Conservation (phyloP, 2,888 invertebrate genomes). For the Ochropleura plecta region DNA sequence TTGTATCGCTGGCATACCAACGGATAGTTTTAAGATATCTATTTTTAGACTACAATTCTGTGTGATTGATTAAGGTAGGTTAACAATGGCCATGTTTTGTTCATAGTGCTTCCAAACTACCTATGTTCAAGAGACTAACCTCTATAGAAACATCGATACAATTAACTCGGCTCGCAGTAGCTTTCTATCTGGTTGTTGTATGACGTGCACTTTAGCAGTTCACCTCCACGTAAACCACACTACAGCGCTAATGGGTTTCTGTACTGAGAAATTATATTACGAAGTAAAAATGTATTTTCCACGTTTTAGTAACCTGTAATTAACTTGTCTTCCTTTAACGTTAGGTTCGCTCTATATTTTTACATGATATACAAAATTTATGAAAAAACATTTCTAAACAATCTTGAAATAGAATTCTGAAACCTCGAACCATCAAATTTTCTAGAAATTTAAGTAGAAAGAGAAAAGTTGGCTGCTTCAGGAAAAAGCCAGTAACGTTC, state of each 20-base stretch:
- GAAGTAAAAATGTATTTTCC: slow-evolving; percentile 13
- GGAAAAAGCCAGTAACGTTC: not conserved
- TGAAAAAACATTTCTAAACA: too few species aligned
- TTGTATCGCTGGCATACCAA: slow-evolving; percentile 9
- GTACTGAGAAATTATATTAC: slow-evolving; percentile 22
- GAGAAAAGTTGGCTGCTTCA: too few species aligned
- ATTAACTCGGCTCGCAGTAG: not conserved
- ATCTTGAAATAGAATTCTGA: not conserved
- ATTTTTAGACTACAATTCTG: not conserved
- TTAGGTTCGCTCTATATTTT: not conserved
- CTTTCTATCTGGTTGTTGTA: not conserved
- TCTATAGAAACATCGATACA: slow-evolving; percentile 26
- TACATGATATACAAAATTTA: too few species aligned
- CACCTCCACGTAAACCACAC: slow-evolving; percentile 17
- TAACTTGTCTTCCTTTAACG: not conserved
- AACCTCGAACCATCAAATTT: not conserved
- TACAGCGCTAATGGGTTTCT: slow-evolving; percentile 33
- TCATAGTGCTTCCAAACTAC: not conserved
- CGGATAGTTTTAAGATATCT: not conserved
- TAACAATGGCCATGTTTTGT: not conserved
- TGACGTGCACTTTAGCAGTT: slow-evolving; percentile 30
- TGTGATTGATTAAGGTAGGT: slow-evolving; percentile 9
- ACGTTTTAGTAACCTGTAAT: not conserved
- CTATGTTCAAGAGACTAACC: not conserved
- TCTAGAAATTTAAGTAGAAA: not conserved